These are phyloP conservation scores for Caenorhabditis tropicalis DNA, from an alignment of 1,140 invertebrate genomes.

Conservation along the genomic window DNA sequence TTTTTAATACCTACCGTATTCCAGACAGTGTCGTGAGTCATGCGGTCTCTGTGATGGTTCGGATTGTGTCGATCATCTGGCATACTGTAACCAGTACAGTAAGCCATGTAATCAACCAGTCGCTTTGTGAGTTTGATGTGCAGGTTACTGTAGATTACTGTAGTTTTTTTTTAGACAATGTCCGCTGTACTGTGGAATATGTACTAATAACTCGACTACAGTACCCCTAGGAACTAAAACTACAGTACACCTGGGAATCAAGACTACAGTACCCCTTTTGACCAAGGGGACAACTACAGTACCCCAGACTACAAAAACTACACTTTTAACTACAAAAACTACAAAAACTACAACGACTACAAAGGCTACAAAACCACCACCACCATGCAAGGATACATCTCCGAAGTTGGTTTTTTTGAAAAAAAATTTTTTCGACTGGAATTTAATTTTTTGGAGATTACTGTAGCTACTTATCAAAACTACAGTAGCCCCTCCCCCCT, in stretches of 20 bases:
- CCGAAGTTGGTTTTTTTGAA: not conserved
- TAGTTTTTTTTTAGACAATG: not conserved
- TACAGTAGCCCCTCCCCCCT: not conserved
- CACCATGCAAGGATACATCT: constrained; percentile 13
- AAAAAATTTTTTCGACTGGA: not conserved
- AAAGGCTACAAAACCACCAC: not conserved
- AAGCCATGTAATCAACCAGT: too few species aligned
- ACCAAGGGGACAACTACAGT: not conserved
- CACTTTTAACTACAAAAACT: not conserved
- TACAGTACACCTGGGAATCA: not conserved
- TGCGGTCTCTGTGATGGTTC: too few species aligned
- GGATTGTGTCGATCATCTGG: too few species aligned
- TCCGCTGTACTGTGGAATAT: not conserved
- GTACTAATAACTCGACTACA: not conserved
- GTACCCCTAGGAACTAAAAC: not conserved
- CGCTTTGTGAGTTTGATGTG: too few species aligned
- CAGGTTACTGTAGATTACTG: not conserved
- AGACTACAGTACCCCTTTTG: not conserved
- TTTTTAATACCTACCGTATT: too few species aligned
- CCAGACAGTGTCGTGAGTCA: too few species aligned
- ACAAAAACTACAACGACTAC: not conserved
- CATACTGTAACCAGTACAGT: too few species aligned
- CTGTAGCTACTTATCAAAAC: not conserved
- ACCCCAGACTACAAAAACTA: not conserved
- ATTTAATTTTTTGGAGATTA: not conserved